Evolutionary conservation across 2,113 vertebrate species (phyloP).

Genomic region (Telmatochromis sp.): DNA sequence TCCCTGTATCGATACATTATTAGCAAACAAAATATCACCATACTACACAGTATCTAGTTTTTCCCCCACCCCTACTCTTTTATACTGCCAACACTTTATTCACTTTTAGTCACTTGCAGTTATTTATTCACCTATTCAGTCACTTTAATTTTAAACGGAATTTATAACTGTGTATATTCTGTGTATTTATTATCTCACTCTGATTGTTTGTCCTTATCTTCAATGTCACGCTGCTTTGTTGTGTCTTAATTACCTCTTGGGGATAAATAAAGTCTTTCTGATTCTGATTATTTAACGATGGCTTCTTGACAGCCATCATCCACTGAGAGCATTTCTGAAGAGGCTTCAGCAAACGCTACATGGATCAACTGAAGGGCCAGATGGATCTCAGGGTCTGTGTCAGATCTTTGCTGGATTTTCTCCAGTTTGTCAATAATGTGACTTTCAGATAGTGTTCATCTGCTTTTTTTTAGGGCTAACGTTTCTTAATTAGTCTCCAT

Average conservation of each 20-base stretch:
- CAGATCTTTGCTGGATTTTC: background rate
- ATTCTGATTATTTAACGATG: background rate
- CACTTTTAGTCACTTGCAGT: background rate
- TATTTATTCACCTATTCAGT: background rate
- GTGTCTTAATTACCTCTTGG: accelerated
- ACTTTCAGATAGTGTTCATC: background rate
- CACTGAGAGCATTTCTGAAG: background rate
- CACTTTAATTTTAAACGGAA: background rate
- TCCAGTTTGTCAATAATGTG: background rate
- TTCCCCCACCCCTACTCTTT: background rate
- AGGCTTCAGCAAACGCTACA: accelerated
- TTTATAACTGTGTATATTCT: background rate
- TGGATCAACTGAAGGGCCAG: background rate
- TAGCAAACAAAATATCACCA: no score
- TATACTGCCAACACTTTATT: background rate
- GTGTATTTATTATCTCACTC: background rate
- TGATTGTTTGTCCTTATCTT: accelerated
- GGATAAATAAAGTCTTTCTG: background rate
- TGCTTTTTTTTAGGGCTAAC: background rate
- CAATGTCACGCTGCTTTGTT: accelerated
- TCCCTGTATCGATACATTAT: no score
- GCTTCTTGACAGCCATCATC: background rate
- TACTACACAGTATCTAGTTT: accelerated
- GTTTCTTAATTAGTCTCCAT: accelerated
- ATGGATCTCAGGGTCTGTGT: background rate